A percentile compares a stretch with the other conserved stretches of the same genome.
phyloP scores from a whole-genome alignment of 1,140 invertebrate species.

The Chlorops oryzae region DNA sequence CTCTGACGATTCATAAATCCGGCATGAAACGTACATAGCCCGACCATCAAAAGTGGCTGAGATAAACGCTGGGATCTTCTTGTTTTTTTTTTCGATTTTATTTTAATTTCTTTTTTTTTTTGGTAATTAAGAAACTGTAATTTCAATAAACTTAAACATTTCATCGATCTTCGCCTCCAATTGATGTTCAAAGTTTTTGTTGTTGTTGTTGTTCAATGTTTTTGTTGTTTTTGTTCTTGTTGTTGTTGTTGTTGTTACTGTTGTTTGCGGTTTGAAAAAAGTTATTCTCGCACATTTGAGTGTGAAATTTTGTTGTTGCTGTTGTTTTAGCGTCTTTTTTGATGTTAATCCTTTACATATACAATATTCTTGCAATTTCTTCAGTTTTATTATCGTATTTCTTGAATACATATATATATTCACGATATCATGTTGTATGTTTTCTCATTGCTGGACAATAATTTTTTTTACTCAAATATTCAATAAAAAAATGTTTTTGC shows the following conservation, averaged over 20 bases:
- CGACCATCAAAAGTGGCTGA: too few relatives aligned
- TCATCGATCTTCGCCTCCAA: slow-evolving; percentile 47
- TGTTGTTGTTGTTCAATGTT: slow-evolving; percentile 29
- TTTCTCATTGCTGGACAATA: slow-evolving; percentile 30
- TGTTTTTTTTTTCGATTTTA: slow-evolving; percentile 28
- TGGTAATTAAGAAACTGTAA: slow-evolving; percentile 49
- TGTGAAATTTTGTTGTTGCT: slow-evolving; percentile 43
- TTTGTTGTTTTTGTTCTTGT: slow-evolving; percentile 23
- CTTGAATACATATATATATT: slow-evolving; percentile 21
- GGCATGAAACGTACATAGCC: too few relatives aligned
- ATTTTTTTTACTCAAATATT: slow-evolving; percentile 16
- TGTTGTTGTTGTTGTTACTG: too few relatives aligned
- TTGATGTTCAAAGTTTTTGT: slow-evolving; percentile 20
- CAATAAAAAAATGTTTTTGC: slow-evolving; percentile 9
- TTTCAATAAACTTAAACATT: slow-evolving; percentile 49
- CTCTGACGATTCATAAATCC: too few relatives aligned
- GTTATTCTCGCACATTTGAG: slow-evolving; percentile 44
- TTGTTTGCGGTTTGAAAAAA: too few relatives aligned
- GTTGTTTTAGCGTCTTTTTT: too few relatives aligned
- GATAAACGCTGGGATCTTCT: too few relatives aligned
- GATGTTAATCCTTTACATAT: too few relatives aligned
- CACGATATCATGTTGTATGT: slow-evolving; percentile 22
- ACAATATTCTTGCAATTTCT: too few relatives aligned
- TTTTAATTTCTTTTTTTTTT: slow-evolving; percentile 40
- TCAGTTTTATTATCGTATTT: too few relatives aligned